Conservation (phyloP, 2,888 invertebrate species). For the Melanargia galathea region DNA sequence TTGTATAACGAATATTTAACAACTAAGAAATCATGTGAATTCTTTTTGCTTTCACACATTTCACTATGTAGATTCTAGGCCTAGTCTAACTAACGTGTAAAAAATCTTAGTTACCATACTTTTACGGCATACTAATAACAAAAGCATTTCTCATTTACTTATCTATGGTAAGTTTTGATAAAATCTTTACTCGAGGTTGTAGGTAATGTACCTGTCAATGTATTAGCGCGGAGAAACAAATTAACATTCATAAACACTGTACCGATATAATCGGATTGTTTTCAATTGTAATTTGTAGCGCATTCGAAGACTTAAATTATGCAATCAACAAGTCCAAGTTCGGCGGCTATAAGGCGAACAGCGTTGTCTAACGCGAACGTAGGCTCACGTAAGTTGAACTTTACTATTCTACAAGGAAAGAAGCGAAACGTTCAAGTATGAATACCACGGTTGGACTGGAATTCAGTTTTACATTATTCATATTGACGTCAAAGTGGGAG, state of each 20-base stretch:
- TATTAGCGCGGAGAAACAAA: background rate
- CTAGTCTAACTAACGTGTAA: background rate
- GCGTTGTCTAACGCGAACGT: conserved; percentile 24
- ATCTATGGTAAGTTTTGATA: background rate
- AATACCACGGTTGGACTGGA: conserved; percentile 39
- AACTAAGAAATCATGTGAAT: background rate
- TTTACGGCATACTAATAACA: background rate
- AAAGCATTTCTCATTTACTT: background rate
- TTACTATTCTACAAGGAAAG: conserved; percentile 25
- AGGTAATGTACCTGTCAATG: background rate
- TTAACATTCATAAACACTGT: conserved; percentile 6
- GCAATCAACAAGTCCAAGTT: conserved; percentile 36
- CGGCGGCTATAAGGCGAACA: conserved; percentile 19
- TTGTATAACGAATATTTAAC: background rate
- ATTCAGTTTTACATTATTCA: conserved; percentile 47
- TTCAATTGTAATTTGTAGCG: conserved; percentile 4
- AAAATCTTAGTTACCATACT: background rate
- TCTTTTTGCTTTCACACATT: background rate
- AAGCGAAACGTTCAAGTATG: conserved; percentile 21
- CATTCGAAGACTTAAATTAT: conserved; percentile 34
- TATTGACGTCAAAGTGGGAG: background rate
- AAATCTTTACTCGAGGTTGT: background rate
- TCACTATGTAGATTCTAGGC: background rate
- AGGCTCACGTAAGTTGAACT: conserved; percentile 20
- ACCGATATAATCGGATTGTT: background rate